phyloP scores from a whole-genome alignment of 2,888 invertebrate genomes.

The Horisme vitalbata region DNA sequence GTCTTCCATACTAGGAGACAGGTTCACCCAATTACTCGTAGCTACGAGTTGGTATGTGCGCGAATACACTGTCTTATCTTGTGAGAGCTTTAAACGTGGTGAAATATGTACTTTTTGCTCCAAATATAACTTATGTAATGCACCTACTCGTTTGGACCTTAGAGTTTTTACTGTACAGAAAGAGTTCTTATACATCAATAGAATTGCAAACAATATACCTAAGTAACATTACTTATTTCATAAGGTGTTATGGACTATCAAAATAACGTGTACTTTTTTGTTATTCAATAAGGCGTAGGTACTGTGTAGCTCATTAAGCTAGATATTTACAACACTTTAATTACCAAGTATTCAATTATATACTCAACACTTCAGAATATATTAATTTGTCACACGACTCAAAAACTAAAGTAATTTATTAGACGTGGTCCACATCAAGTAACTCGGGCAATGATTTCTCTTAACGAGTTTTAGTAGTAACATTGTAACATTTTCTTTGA shows the following conservation, averaged over 20 bases:
- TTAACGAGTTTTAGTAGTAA: constrained; percentile 24
- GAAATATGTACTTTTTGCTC: too few species aligned
- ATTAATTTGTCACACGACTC: constrained; percentile 24
- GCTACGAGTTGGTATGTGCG: constrained; percentile 26
- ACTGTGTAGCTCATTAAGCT: constrained; percentile 12
- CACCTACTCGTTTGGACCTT: too few species aligned
- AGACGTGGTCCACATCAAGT: constrained; percentile 24
- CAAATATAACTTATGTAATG: too few species aligned
- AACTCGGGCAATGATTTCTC: constrained; percentile 35
- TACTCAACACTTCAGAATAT: constrained; percentile 6
- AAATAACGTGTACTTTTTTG: neutral
- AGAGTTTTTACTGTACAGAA: too few species aligned
- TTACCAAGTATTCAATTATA: too few species aligned
- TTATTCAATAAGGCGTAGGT: neutral
- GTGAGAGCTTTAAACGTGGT: constrained; percentile 14
- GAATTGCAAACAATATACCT: too few species aligned
- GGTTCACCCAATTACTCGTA: constrained; percentile 58
- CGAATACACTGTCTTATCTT: constrained; percentile 39
- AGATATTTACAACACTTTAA: constrained; percentile 20
- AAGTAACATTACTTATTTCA: too few species aligned
- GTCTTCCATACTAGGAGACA: constrained; percentile 55
- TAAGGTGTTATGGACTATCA: neutral
- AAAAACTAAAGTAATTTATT: constrained; percentile 27
- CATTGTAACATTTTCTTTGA: constrained; percentile 32
- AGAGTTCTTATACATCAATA: too few species aligned